Evolutionary conservation across 2,888 invertebrate genomes (phyloP), one percentile per base, ranked within the genome.

Genomic region (Lymantria monacha): DNA sequence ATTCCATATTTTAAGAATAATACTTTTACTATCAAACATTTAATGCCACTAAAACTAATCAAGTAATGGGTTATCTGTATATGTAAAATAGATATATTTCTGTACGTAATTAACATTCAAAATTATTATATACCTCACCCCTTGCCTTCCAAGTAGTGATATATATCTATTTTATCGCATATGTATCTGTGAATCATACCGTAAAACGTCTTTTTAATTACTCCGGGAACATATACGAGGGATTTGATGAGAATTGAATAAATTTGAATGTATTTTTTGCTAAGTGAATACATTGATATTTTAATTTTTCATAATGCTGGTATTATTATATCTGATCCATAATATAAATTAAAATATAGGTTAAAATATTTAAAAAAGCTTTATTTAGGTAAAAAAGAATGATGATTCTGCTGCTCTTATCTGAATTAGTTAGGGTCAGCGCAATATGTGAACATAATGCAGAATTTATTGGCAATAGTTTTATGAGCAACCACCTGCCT

Each of bases 131-230:
- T 66, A 67, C 42, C 37, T 55, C 57, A 59, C 57, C 71, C 68
- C 57, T 51, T 56, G 49, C 53, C 46, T 64, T 64, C 53, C 51
- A 56, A 57, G 62, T 67, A 62, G 64, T 64, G 69, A 74, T 70
- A 66, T 67, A 67, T 67, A 52, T 66, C 51, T 52, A 50, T 69
- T 76, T 76, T 72, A 74, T 74, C 59, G 61, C 56, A 48, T 60
- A 59, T 63, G 63, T 61, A 57, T 52, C 63, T 58, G 59, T 70
- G 68, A 68, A 63, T 70, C 69, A 69, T 59, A 45, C 33, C 52
- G 45, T 47, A 58, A 69, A 56, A 63, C 61, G 45, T 57, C 63
- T 49, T 59, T 66, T 66, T 66, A 69, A 69, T 69, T 66, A 66
- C 63, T 52, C 42, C 36, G 49, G 37, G 52, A 63, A 51, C 55